phyloP scores from a whole-genome alignment of 2,113 vertebrate species.

The Spea bombifrons region DNA sequence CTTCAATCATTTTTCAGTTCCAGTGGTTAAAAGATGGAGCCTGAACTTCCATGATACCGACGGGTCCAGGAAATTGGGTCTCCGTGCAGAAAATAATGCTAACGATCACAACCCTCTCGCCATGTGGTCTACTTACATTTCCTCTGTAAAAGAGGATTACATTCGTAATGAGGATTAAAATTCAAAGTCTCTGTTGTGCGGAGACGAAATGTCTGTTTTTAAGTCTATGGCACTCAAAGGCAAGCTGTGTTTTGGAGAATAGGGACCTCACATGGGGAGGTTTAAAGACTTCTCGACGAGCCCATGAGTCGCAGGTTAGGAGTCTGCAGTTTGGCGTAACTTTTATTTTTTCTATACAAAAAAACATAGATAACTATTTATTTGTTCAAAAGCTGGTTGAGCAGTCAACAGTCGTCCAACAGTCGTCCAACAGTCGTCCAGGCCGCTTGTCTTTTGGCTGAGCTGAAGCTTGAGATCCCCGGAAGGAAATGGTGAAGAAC shows the following conservation, averaged over 20 bases:
- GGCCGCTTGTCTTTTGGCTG: too few species aligned
- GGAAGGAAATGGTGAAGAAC: too few species aligned
- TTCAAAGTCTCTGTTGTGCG: slow-evolving; percentile 26
- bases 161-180: slow-evolving; percentile 42
- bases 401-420: background rate
- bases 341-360: slow-evolving; percentile 25
- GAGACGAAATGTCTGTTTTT: background rate
- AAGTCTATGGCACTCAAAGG: background rate
- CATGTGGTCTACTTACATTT: slow-evolving; percentile 25
- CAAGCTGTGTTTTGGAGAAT: slow-evolving; percentile 14
- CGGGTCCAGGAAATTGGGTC: background rate
- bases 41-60: background rate
- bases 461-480: too few species aligned
- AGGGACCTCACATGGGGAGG: background rate
- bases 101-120: slow-evolving; percentile 1
- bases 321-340: background rate
- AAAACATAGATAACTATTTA: background rate
- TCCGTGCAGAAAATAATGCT: background rate
- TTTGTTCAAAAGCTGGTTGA: background rate
- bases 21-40: background rate
- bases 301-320: background rate
- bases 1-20: background rate
- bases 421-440: too few species aligned
- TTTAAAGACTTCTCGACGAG: background rate
- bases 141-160: slow-evolving; percentile 40